Conservation (phyloP, 1,140 invertebrate genomes). For the Kradibia gibbosae region DNA sequence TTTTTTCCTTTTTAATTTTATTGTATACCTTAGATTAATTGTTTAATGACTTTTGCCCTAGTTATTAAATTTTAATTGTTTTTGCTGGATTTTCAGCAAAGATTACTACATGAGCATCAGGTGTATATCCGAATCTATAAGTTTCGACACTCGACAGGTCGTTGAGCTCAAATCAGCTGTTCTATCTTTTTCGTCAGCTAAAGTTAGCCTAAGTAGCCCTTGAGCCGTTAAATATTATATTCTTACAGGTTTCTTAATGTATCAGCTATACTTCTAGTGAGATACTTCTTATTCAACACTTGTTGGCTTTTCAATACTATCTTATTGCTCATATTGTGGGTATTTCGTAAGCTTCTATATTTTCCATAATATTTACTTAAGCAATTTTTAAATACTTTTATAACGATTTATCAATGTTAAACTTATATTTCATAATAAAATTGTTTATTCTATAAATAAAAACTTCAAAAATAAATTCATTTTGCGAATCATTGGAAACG, state of each 20-base stretch:
- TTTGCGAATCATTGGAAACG: not conserved
- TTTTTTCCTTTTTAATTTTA: no score
- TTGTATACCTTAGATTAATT: no score
- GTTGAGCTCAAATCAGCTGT: slow-evolving; percentile 44
- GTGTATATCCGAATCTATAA: not conserved
- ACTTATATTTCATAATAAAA: not conserved
- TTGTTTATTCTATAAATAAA: not conserved
- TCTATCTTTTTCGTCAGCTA: slow-evolving; percentile 11
- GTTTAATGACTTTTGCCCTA: no score
- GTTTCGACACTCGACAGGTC: slow-evolving; percentile 35
- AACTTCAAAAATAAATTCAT: not conserved
- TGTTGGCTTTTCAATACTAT: not conserved
- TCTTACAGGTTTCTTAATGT: not conserved
- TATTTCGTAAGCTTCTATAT: not conserved
- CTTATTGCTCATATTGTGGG: not conserved
- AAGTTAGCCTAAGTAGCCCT: slow-evolving; percentile 22
- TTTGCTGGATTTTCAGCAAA: not conserved
- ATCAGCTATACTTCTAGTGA: not conserved
- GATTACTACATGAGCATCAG: not conserved
- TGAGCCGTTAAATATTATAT: slow-evolving; percentile 8
- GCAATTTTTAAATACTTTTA: not conserved
- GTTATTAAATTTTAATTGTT: no score
- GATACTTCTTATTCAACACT: not conserved
- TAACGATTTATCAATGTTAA: not conserved
- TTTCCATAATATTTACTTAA: no score